These are phyloP conservation scores for Todiramphus saurophagus DNA, from an alignment of 2,113 vertebrate genomes.

Conservation along the genomic window DNA sequence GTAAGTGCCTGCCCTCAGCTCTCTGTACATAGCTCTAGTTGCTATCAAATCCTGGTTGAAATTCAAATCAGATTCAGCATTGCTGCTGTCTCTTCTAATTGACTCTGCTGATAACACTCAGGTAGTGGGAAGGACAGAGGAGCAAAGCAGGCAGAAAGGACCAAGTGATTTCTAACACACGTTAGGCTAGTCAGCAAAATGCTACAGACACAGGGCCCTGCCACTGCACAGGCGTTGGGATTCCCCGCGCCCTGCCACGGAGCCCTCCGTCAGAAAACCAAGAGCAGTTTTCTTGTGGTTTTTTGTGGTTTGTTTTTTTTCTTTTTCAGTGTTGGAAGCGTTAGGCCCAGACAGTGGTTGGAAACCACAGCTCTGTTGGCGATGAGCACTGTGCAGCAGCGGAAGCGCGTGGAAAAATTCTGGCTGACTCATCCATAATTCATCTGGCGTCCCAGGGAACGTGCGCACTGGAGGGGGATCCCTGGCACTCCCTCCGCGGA, in stretches of 20 bases:
- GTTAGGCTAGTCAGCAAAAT: background rate
- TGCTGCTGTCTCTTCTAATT: slow-evolving; percentile 20
- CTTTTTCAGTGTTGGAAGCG: background rate
- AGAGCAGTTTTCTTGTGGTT: background rate
- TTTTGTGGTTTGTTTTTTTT: background rate
- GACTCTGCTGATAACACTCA: background rate
- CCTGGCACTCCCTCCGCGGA: background rate
- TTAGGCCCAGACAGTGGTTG: background rate
- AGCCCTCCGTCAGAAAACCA: background rate
- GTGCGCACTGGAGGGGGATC: rapidly evolving
- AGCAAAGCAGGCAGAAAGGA: background rate
- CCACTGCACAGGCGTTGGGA: background rate
- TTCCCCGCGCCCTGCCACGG: background rate
- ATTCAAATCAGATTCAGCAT: slow-evolving; percentile 35
- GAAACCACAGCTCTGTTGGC: background rate
- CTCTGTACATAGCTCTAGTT: background rate
- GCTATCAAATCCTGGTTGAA: background rate
- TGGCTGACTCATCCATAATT: slow-evolving; percentile 29
- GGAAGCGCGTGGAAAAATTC: background rate
- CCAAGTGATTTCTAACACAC: background rate
- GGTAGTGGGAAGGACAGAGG: background rate
- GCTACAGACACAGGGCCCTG: background rate
- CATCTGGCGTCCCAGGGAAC: background rate
- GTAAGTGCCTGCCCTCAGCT: background rate
- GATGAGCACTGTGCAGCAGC: background rate